A percentile compares a stretch with the other conserved stretches of the same genome.
These are phyloP conservation scores for Ariopsis seemanni DNA, from an alignment of 2,113 vertebrate species.

Conservation along the genomic window DNA sequence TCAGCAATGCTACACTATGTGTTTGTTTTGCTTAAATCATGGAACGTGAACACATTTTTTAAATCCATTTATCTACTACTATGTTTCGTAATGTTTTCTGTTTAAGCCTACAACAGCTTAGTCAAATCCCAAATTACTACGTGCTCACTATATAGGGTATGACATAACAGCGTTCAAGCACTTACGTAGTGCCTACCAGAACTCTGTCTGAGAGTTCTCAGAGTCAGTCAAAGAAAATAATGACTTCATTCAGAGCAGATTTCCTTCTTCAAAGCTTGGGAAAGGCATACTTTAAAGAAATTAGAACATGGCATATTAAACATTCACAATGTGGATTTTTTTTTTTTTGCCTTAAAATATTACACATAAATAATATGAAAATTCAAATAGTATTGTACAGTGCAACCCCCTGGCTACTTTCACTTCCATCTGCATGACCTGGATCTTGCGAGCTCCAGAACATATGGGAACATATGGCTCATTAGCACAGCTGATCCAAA, in stretches of 20 bases:
- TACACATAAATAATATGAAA: neutral
- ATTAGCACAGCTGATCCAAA: conserved; percentile 39
- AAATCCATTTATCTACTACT: neutral
- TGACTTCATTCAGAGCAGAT: neutral
- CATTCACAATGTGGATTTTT: neutral
- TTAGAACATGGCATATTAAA: neutral
- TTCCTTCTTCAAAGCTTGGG: neutral
- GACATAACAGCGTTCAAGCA: neutral
- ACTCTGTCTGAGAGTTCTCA: neutral
- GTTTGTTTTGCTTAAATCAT: neutral
- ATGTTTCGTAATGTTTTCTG: neutral
- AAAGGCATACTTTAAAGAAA: neutral
- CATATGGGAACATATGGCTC: conserved; percentile 36
- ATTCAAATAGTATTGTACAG: neutral
- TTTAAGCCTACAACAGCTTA: neutral
- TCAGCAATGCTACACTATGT: neutral
- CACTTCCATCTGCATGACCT: conserved; percentile 17
- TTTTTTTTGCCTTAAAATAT: neutral
- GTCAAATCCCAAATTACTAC: neutral
- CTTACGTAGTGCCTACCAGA: neutral
- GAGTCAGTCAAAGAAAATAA: neutral
- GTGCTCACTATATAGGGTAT: neutral
- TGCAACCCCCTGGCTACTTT: conserved; percentile 9
- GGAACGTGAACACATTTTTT: neutral
- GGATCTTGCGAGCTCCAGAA: neutral